phyloP scores from a whole-genome alignment of 2,113 vertebrate genomes.

The Ophthalmolycus amberensis region DNA sequence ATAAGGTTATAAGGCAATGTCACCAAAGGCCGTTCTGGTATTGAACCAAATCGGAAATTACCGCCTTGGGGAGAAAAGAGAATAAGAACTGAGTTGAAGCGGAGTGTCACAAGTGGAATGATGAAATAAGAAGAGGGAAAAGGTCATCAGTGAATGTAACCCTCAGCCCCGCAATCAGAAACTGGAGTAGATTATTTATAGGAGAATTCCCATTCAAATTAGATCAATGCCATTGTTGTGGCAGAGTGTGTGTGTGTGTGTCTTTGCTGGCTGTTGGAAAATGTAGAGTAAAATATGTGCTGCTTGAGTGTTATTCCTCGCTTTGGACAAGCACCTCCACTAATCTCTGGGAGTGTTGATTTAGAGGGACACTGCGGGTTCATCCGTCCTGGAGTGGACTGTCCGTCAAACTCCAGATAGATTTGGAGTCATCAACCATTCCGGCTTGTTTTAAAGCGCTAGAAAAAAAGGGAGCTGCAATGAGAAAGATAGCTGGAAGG shows the following conservation, averaged over 20 bases:
- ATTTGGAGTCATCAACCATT: constrained; percentile 19
- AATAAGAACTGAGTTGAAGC: constrained; percentile 30
- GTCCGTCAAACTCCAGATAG: constrained; percentile 18
- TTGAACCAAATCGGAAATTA: constrained; percentile 53
- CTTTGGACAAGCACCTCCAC: constrained; percentile 12
- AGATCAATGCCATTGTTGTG: not conserved
- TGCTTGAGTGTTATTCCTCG: constrained; percentile 20
- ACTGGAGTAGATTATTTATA: constrained; percentile 5
- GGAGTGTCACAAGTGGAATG: constrained; percentile 15
- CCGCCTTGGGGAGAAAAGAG: constrained; percentile 29
- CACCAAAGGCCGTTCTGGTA: constrained; percentile 34
- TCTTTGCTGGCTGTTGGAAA: constrained; percentile 1
- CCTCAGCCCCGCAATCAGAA: constrained; percentile 28
- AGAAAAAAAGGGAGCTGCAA: constrained; percentile 1
- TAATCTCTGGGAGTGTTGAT: constrained; percentile 38
- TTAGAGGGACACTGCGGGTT: constrained; percentile 39
- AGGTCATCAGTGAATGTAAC: constrained; percentile 52
- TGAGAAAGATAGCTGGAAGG: constrained; percentile 11
- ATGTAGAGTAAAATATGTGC: constrained; percentile 19
- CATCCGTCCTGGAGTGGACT: constrained; percentile 48
- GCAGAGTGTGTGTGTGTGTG: not conserved
- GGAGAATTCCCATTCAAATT: constrained; percentile 15
- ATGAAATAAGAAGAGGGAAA: constrained; percentile 52
- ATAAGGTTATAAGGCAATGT: not conserved
- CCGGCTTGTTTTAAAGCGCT: constrained; percentile 8